Evolutionary conservation across 1,140 invertebrate genomes (phyloP).

Genomic region (Cydia strobilella): DNA sequence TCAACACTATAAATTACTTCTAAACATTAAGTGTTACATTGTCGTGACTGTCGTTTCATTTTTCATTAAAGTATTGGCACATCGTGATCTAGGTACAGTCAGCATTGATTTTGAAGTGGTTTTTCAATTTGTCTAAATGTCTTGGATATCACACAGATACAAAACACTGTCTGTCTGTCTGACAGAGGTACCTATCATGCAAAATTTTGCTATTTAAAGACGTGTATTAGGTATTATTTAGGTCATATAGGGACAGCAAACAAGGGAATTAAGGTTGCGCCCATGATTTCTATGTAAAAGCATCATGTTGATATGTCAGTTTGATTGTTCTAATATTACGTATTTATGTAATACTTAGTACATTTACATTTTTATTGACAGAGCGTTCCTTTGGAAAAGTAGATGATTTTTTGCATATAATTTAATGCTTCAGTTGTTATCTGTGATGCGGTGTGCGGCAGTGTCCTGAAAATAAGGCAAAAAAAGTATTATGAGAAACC

Average conservation of each 20-base stretch:
- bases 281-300: background rate
- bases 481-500: background rate
- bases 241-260: too few species aligned
- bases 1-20: constrained; percentile 17
- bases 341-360: background rate
- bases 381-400: too few species aligned
- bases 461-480: constrained; percentile 58
- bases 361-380: background rate
- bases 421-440: constrained; percentile 52
- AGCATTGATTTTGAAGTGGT: background rate
- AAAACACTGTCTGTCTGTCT: too few species aligned
- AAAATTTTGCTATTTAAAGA: too few species aligned
- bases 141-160: too few species aligned
- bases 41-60: background rate
- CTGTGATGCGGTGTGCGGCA: constrained; percentile 72
- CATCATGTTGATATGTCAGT: background rate
- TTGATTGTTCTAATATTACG: background rate
- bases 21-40: constrained; percentile 20
- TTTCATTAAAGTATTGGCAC: background rate
- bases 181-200: too few species aligned
- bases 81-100: background rate
- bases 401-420: background rate
- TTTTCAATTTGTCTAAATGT: too few species aligned
- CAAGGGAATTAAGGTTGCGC: too few species aligned
- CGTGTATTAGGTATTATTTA: too few species aligned